Conservation (phyloP, 2,113 vertebrate genomes). For the Triplophysa dalaica region DNA sequence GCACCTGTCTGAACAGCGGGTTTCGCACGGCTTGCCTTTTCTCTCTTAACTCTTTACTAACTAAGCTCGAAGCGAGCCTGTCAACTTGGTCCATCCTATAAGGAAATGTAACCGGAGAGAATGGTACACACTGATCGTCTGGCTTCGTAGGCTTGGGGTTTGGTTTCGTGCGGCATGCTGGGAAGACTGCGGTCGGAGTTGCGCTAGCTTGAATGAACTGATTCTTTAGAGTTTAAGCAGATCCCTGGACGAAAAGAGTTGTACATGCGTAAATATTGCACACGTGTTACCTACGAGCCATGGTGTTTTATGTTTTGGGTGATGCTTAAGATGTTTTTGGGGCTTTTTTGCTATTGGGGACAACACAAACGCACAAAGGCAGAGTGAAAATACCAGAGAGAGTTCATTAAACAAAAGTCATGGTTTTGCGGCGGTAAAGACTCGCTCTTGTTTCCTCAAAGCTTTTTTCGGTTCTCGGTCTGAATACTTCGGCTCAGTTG, state of each 20-base stretch:
- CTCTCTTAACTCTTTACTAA: conserved; percentile 22
- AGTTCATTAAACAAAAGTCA: background rate
- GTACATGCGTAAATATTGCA: conserved; percentile 42
- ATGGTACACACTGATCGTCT: background rate
- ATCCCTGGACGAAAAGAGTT: conserved; percentile 9
- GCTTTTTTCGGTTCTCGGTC: conserved; percentile 7
- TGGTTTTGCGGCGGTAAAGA: background rate
- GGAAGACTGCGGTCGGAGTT: background rate
- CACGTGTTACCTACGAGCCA: conserved; percentile 32
- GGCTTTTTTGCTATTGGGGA: background rate
- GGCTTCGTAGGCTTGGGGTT: background rate
- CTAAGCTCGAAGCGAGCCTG: conserved; percentile 15
- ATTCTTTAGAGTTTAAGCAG: background rate
- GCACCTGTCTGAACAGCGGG: conserved; percentile 12
- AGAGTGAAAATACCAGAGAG: conserved; percentile 4
- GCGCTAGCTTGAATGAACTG: background rate
- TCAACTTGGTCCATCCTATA: background rate
- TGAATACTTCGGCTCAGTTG: background rate
- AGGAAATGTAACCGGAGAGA: background rate
- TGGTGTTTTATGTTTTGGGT: conserved; percentile 23
- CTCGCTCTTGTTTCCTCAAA: background rate
- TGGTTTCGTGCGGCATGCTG: conserved; percentile 10
- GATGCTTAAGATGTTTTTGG: background rate
- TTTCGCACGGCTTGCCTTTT: conserved; percentile 33
- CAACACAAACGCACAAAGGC: background rate